Conservation (phyloP, 1,140 invertebrate species). For the Uloborus diversus region DNA sequence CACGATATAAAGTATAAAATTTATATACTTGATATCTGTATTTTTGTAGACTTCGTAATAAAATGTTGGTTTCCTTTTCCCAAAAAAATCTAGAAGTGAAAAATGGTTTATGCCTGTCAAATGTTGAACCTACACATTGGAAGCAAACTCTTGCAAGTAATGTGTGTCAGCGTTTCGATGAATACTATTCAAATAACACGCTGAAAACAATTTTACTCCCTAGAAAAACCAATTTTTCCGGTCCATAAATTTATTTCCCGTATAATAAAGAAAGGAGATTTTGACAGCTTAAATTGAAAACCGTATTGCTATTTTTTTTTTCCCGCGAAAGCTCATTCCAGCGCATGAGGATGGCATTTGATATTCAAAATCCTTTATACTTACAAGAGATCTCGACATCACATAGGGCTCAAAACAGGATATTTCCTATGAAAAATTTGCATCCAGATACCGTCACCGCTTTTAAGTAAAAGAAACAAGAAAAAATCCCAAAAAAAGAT, state of each 20-base stretch:
- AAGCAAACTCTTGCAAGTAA: too few species aligned
- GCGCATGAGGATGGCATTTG: neutral
- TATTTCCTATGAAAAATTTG: slow-evolving; percentile 18
- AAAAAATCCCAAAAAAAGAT: neutral
- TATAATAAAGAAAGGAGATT: neutral
- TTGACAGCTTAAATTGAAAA: neutral
- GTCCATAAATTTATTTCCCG: neutral
- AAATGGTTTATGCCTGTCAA: too few species aligned
- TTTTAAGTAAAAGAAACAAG: neutral
- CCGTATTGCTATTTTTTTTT: neutral
- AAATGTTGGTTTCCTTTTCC: too few species aligned
- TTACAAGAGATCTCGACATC: slow-evolving; percentile 9
- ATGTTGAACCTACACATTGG: too few species aligned
- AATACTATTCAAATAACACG: too few species aligned
- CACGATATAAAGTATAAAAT: too few species aligned
- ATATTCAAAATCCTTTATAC: slow-evolving; percentile 15
- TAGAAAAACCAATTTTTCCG: neutral
- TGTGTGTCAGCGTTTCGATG: too few species aligned
- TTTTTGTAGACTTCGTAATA: too few species aligned
- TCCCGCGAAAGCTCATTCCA: neutral
- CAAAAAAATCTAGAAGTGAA: too few species aligned
- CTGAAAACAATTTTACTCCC: too few species aligned
- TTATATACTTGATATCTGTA: too few species aligned
- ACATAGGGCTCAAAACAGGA: neutral
- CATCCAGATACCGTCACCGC: neutral